Conservation (phyloP, 2,113 vertebrate species). For the Trematomus loennbergii region DNA sequence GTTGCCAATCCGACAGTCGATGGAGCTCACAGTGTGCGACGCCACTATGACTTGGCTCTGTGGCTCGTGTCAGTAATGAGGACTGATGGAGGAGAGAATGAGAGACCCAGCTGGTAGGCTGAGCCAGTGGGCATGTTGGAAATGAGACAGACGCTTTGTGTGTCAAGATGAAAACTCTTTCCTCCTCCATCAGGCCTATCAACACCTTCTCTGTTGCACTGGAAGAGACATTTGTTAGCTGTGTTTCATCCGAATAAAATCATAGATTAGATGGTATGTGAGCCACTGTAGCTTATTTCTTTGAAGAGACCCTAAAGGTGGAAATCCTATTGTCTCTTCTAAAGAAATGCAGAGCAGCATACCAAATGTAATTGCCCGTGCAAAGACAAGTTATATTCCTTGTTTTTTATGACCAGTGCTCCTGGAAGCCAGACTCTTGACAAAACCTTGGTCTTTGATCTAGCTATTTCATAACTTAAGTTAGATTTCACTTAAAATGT, state of each 20-base stretch:
- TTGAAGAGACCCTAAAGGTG: too few relatives aligned
- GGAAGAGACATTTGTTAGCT: background rate
- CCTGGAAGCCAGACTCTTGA: too few relatives aligned
- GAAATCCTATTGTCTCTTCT: too few relatives aligned
- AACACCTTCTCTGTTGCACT: background rate
- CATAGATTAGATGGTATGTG: background rate
- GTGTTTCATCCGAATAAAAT: background rate
- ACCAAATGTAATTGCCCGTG: too few relatives aligned
- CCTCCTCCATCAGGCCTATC: background rate
- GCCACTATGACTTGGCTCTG: conserved; percentile 45
- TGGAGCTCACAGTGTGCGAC: conserved; percentile 21
- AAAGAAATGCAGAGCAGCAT: too few relatives aligned
- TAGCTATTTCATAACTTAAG: background rate
- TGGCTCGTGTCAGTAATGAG: conserved; percentile 50
- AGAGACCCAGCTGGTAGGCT: conserved; percentile 53
- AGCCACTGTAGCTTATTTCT: background rate
- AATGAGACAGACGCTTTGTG: conserved; percentile 30
- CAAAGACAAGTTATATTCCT: background rate
- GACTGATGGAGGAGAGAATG: conserved; percentile 53
- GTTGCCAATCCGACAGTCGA: conserved; percentile 55
- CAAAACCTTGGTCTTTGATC: too few relatives aligned
- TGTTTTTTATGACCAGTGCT: background rate
- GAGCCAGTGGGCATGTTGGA: conserved; percentile 14
- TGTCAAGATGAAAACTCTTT: conserved; percentile 5
- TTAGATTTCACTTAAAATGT: background rate